Percentiles rank a stretch among this genome's conserved stretches.
phyloP scores from a whole-genome alignment of 1,140 invertebrate species.

The Calosoma granatense region DNA sequence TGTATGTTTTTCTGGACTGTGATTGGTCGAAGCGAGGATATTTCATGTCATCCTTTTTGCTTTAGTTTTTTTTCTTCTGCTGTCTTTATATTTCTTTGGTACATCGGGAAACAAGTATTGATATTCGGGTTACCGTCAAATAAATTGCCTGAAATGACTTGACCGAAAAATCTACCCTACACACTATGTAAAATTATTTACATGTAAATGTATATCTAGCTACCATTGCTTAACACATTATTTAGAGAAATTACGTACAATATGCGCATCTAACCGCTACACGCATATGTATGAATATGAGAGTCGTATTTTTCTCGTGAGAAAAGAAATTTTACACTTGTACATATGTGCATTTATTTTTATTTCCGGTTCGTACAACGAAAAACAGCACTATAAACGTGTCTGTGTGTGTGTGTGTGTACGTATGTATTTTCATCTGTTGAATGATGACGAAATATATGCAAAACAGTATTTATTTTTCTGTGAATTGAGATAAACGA shows the following conservation, averaged over 20 bases:
- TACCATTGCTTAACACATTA: neutral
- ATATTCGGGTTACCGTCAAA: neutral
- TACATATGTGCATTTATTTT: conserved; percentile 7
- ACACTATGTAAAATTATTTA: too few species aligned
- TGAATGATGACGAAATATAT: neutral
- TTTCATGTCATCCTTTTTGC: conserved; percentile 9
- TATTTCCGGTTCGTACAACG: neutral
- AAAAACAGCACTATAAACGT: neutral
- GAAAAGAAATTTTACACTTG: conserved; percentile 9
- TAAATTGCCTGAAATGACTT: neutral
- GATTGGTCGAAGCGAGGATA: conserved; percentile 1
- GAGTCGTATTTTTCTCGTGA: conserved; percentile 2
- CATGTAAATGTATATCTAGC: too few species aligned
- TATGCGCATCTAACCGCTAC: neutral
- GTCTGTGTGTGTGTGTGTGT: too few species aligned
- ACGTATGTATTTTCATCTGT: neutral
- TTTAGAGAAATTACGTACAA: neutral
- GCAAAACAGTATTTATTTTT: neutral
- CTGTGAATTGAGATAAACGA: neutral
- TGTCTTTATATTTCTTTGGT: conserved; percentile 1
- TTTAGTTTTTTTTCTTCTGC: conserved; percentile 4
- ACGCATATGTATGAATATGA: too few species aligned
- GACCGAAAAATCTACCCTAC: too few species aligned
- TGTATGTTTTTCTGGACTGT: conserved; percentile 5
- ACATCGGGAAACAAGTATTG: conserved; percentile 6